Conservation (phyloP, 2,888 invertebrate species). For the Lamellibrachia satsuma region DNA sequence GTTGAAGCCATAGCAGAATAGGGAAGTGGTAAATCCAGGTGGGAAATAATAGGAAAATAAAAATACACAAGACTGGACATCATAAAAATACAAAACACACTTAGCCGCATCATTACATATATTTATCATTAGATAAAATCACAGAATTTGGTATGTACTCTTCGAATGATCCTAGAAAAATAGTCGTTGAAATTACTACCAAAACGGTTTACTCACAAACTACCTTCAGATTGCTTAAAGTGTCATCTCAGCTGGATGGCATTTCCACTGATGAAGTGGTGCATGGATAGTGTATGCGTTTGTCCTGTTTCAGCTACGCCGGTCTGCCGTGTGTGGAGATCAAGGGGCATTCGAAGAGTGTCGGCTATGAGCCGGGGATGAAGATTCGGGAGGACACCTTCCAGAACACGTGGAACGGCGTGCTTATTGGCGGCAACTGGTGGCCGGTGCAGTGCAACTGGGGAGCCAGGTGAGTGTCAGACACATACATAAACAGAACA, state of each 20-base stretch:
- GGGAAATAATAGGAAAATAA: background rate
- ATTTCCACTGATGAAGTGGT: background rate
- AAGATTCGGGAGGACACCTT: slow-evolving; percentile 60
- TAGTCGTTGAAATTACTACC: too few species aligned
- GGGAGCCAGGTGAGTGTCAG: slow-evolving; percentile 58
- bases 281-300: background rate
- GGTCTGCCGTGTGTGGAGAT: slow-evolving; percentile 64
- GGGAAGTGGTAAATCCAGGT: background rate
- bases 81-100: too few species aligned
- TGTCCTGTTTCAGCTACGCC: slow-evolving; percentile 56
- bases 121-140: too few species aligned
- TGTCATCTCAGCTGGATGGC: too few species aligned
- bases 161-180: too few species aligned
- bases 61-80: background rate
- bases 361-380: slow-evolving; percentile 66
- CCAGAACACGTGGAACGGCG: slow-evolving; percentile 65
- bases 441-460: slow-evolving; percentile 65
- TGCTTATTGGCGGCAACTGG: slow-evolving; percentile 63
- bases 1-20: background rate
- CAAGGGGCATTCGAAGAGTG: slow-evolving; percentile 64
- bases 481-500: background rate
- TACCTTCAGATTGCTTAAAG: too few species aligned
- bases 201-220: too few species aligned
- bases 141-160: background rate
- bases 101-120: too few species aligned